Base-by-base conservation (phyloP, 2,888 invertebrate species). In the Drosophila kambysellisi region DNA sequence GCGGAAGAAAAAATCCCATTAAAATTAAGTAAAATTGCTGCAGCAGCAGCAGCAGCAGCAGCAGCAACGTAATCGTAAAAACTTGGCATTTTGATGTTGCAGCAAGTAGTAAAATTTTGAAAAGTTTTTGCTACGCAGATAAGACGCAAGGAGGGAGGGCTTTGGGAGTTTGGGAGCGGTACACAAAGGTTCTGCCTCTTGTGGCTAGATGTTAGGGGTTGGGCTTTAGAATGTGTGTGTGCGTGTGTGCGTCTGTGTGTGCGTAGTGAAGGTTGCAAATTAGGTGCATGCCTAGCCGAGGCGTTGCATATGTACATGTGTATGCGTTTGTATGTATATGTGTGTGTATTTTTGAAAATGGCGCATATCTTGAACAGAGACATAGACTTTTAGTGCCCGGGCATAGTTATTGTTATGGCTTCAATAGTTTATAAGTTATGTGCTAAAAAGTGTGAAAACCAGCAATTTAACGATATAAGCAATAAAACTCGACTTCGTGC, bases 11-110 rank as follows among this genome's bases (percentile, higher is more conserved):
- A 82, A 88, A 86, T 87, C 82, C 89, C 91, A 91, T 91, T 91
- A 91, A 91, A 91, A 91, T 91, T 91, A 89, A 91, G 90, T 91
- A 91, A 91, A 91, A 91, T 91, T 91, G 88, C 85, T 82, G 78
- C 79, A 74, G 69, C 75, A 68, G 72, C 74, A 82, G 76, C 78
- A 73, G 66, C 75, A 64, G 75, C 74, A 56, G 74, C 62, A 52
- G 70, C 67, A 51, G 66, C 64, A 71, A 66, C 77, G 83, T 78
- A 83, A 88, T 88, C 87, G 89, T 88, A 88, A 88, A 88, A 88
- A 88, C 88, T 86, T 86, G 85, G 85, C 88, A 85, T 85, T 85
- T 88, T 85, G 85, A 85, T 85, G 85, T 85, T 85, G 85, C 85
- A 85, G 71, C 85, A 79, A 85, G 85, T 77, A 86, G 88, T 86